A percentile compares a stretch with the other conserved stretches of the same genome.
Evolutionary conservation across 2,797 vertebrate species (phyloP).

Genomic region (Neopelma chrysocephalum): DNA sequence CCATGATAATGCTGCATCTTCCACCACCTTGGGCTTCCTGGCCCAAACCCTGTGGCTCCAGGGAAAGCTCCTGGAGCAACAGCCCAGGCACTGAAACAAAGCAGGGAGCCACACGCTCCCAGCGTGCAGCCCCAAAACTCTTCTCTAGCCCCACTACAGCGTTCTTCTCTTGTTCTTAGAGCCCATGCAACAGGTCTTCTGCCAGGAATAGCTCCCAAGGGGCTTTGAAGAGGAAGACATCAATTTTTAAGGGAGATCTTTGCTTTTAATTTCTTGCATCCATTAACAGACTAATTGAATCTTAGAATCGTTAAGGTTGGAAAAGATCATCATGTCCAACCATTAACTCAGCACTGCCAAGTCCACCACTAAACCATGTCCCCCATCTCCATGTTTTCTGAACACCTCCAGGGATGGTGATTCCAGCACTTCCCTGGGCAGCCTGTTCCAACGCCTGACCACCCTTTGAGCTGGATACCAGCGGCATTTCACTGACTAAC

Average conservation of each 20-base stretch:
- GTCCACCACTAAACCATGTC: not conserved
- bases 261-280: not conserved
- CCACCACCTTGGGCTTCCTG: not conserved
- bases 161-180: accelerated
- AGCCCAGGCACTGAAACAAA: not conserved
- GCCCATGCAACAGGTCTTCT: not conserved
- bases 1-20: not conserved
- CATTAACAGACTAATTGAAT: not conserved
- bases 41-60: not conserved
- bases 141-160: accelerated
- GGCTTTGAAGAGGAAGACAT: not conserved
- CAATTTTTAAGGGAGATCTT: not conserved
- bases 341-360: not conserved
- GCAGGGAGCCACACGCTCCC: accelerated
- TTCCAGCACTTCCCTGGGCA: not conserved
- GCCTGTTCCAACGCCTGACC: not conserved
- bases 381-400: not conserved
- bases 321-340: not conserved
- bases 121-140: not conserved
- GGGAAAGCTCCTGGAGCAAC: not conserved
- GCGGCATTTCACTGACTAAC: not conserved
- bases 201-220: not conserved
- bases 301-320: accelerated
- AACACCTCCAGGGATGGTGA: not conserved
- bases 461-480: not conserved